A percentile compares a stretch with the other conserved stretches of the same genome.
These are phyloP conservation scores for Xanthia togata DNA, from an alignment of 2,888 invertebrate species.

Conservation along the genomic window DNA sequence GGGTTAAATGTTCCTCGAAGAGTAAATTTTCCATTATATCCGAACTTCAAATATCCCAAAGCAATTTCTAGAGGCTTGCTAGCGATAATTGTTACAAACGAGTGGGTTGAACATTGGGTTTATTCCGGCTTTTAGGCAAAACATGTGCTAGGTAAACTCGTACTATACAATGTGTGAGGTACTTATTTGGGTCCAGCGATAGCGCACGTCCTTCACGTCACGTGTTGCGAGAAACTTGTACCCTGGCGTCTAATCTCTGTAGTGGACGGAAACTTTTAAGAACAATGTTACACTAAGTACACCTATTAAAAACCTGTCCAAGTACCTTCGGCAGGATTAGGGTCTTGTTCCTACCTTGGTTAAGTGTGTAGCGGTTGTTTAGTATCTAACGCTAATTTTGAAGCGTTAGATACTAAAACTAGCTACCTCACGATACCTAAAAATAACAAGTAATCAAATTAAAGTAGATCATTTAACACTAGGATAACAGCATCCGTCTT, in stretches of 20 bases:
- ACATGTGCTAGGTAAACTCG: constrained; percentile 37
- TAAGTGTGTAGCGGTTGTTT: background rate
- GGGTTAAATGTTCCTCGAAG: constrained; percentile 51
- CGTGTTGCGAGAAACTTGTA: constrained; percentile 47
- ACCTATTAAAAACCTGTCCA: constrained; percentile 47
- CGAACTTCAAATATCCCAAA: constrained; percentile 37
- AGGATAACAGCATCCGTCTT: constrained; percentile 11
- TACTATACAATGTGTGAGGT: constrained; percentile 18
- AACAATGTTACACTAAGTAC: constrained; percentile 54
- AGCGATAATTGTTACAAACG: constrained; percentile 29
- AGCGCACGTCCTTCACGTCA: constrained; percentile 58
- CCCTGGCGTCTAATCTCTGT: constrained; percentile 55
- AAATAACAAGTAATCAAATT: constrained; percentile 14
- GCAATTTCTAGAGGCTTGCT: constrained; percentile 28
- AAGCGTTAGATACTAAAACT: too few relatives aligned
- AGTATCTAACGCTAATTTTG: background rate
- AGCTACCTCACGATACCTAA: background rate
- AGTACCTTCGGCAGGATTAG: constrained; percentile 14
- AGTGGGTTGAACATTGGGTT: constrained; percentile 17
- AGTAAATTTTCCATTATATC: constrained; percentile 45
- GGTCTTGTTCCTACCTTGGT: constrained; percentile 7
- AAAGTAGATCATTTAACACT: constrained; percentile 25
- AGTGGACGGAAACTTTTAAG: constrained; percentile 64
- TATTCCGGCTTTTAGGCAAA: constrained; percentile 49
- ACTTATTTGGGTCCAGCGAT: constrained; percentile 48